Evolutionary conservation across 2,797 vertebrate genomes (phyloP), one percentile per base, ranked within the genome.

Genomic region (Falco columbarius): DNA sequence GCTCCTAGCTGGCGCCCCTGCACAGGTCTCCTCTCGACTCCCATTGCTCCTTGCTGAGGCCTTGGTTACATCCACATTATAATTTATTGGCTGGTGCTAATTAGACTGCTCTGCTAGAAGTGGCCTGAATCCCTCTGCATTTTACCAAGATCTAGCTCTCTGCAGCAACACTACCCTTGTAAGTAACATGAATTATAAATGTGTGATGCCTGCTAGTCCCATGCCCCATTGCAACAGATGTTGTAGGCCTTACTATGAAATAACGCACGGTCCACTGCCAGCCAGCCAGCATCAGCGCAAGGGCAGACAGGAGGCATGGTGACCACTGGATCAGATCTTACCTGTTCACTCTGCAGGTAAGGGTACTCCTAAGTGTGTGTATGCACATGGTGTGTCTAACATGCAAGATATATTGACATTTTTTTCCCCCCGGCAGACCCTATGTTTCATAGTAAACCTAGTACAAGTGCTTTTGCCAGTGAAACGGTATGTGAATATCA

Each of bases 281-380:
- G n/a, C 5, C 61, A 56, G 27, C 6, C 1, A 9, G 23, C 20
- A 46, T 8, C 40, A n/a, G 6, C 16, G 27, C 51, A 67, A 47
- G 90, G 29, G 54, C 16, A 79, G 38, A 40, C 4, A 24, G n/a
- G 55, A 80, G 22, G 14, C 27, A 30, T 0, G 1, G n/a, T 72
- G n/a, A 62, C 22, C 20, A 22, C 22, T 17, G 38, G 52, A 20
- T 36, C 55, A 30, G 21, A 72, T 23, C 62, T 49, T 22, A 3
- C 8, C 38, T 27, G 9, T 56, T 84, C 29, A 11, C 20, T 19
- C 20, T 9, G 21, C 32, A 65, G 14, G 6, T 36, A 5, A 65
- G 23, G 27, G 29, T 2, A 34, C 5, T 18, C 20, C 2, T 4
- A 0, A 19, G 12, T 0, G 0, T 12, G 3, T 13, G 27, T 4